Base-by-base conservation (phyloP, 2,113 vertebrate species). In the Cnemophilus loriae region DNA sequence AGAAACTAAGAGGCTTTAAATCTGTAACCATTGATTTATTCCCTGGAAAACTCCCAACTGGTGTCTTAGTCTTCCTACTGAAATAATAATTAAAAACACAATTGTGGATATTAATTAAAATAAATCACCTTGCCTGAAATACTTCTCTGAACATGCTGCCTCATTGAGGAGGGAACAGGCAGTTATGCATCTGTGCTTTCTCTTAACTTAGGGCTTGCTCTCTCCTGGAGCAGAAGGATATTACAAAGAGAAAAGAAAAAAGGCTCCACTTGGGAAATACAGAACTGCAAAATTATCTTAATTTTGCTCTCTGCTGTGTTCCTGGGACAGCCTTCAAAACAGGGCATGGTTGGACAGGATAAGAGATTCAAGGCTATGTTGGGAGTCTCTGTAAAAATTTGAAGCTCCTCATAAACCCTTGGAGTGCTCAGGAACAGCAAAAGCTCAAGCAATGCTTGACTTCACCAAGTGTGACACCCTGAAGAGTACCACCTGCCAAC, bases 401-500 rank as follows among this genome's bases (percentile, higher is more conserved):
- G 59, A 92, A 95, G 50, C 50, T 67, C 37, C 64, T 91, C 33
- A 55, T 55, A 85, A 96, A 65, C 35, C 39, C 49, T 80, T 2
- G 3, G 78, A 81, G 71, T 28, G 55, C 47, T 85, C 63, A 80
- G 76, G 59, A 96, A 6, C 16, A 85, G 59, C 75, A 94, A 84
- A 90, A 92, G 79, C 90, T 97, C 79, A 78, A 74, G 80, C 0
- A n/a, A 86, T 86, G 90, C 71, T 88, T 77, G 79, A 63, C 79
- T 95, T 88, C 85, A 83, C 67, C 75, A 63, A 88, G 84, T 63
- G 84, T 87, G 93, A 95, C 87, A 93, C 60, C 95, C 96, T 91
- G 93, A 96, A 44, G 94, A 84, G 93, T 59, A 87, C 91, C 95
- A 94, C 91, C 95, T 97, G 95, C 94, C 82, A 88, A 61, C 35